Base-by-base conservation (phyloP, 2,888 invertebrate species). In the Charanyca ferruginea region DNA sequence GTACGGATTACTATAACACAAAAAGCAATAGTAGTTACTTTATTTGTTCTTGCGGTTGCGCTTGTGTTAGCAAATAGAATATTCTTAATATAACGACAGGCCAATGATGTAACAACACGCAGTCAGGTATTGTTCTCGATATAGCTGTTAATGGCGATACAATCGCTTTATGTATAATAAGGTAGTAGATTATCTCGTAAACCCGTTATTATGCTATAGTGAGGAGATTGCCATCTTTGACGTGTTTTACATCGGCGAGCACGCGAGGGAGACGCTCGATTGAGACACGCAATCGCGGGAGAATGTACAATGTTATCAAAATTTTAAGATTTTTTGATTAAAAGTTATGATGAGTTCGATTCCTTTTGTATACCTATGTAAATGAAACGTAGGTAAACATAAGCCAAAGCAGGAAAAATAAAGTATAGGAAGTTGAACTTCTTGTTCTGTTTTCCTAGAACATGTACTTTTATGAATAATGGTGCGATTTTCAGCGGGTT, bases 51-150 rank as follows among this genome's bases (percentile, higher is more conserved):
- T 47, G 22, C 61, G 45, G 58, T 41, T 41, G 38, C 51, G 75
- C 70, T 69, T 57, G 51, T 48, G 69, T 60, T 64, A 55, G 48
- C 52, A 48, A 73, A 41, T 20, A 63, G 13, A 73, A 69, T 69
- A 64, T 57, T n/a, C n/a, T n/a, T n/a, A 59, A 28, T 49, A 22
- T n/a, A 49, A 1, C 25, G 18, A 18, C 42, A 7, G 45, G 18
- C 18, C 9, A 22, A 13, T 45, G 52, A 66, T 22, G 23, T 48
- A 57, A 32, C 51, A 25, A 35, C 45, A 32, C 22, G 47, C 23
- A 32, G 22, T 51, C 55, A 32, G 9, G 32, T 75, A 66, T 41
- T 55, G 55, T 42, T 47, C 25, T 51, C 35, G 58, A 44, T 38
- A 38, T 20, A 65, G 45, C 35, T 51, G 44, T 64, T 70, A 64